phyloP scores from a whole-genome alignment of 2,113 vertebrate species.

The Sisor rabdophorus region DNA sequence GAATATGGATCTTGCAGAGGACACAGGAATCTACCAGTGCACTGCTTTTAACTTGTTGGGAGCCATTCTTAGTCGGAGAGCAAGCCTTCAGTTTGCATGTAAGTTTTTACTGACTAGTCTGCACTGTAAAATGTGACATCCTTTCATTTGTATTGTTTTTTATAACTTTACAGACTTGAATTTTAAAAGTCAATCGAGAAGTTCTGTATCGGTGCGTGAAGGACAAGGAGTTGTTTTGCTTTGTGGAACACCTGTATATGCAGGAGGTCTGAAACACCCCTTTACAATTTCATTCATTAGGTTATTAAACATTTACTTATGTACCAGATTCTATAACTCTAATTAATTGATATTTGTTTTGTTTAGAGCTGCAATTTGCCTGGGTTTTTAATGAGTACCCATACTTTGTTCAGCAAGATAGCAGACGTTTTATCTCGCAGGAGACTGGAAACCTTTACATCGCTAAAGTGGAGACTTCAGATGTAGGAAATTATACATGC shows the following conservation, averaged over 20 bases:
- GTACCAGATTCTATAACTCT: neutral
- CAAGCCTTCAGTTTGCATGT: conserved; percentile 92
- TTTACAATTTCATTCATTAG: neutral
- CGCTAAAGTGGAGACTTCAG: conserved; percentile 83
- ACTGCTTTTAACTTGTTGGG: conserved; percentile 89
- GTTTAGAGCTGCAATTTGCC: conserved; percentile 77
- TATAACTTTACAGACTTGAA: conserved; percentile 74
- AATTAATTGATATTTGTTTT: neutral
- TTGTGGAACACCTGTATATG: conserved; percentile 83
- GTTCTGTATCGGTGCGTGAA: conserved; percentile 85
- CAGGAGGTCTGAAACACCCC: conserved; percentile 71
- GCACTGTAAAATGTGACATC: neutral
- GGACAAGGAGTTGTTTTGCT: conserved; percentile 92
- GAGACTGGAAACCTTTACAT: conserved; percentile 91
- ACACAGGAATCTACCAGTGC: conserved; percentile 89
- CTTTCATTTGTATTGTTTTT: neutral
- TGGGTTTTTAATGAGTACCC: conserved; percentile 93
- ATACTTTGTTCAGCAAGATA: conserved; percentile 85
- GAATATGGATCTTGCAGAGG: conserved; percentile 82
- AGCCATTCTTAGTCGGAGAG: conserved; percentile 87
- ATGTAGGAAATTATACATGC: conserved; percentile 89
- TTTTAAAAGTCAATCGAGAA: conserved; percentile 81
- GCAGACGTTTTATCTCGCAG: conserved; percentile 86
- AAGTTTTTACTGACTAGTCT: conserved; percentile 63
- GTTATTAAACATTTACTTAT: neutral